Conservation (phyloP, 2,888 invertebrate species). For the Crossocerus cetratus region DNA sequence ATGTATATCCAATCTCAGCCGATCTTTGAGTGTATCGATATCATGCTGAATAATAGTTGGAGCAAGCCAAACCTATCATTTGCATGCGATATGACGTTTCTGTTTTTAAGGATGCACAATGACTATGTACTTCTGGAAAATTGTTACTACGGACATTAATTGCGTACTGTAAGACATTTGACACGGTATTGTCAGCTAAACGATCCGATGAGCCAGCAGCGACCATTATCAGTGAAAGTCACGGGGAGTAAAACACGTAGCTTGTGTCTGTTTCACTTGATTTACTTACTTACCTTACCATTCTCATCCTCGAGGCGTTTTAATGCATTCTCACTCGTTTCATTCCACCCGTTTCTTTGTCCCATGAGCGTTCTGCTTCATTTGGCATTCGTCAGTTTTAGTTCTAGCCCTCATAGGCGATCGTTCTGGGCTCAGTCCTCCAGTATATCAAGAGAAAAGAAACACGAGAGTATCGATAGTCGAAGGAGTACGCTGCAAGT, state of each 20-base stretch:
- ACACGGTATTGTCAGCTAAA: slow-evolving; percentile 56
- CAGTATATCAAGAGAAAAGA: neutral
- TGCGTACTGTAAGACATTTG: slow-evolving; percentile 3
- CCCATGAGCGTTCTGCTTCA: slow-evolving; percentile 67
- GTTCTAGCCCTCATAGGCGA: neutral
- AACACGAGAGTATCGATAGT: no score
- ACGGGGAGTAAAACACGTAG: slow-evolving; percentile 58
- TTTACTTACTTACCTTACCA: slow-evolving; percentile 40
- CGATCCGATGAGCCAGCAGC: slow-evolving; percentile 75
- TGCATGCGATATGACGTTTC: slow-evolving; percentile 73
- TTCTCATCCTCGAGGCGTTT: slow-evolving; percentile 44
- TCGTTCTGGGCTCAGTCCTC: neutral
- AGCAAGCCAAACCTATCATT: slow-evolving; percentile 58
- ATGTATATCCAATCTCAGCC: slow-evolving; percentile 29
- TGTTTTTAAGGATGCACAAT: slow-evolving; percentile 77
- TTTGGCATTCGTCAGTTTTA: slow-evolving; percentile 24
- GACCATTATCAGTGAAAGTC: slow-evolving; percentile 77
- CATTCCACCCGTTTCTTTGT: slow-evolving; percentile 62
- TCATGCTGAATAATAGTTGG: slow-evolving; percentile 48
- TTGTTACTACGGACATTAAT: slow-evolving; percentile 52
- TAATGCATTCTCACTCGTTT: slow-evolving; percentile 51
- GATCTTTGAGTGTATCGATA: slow-evolving; percentile 30
- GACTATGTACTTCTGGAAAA: slow-evolving; percentile 74
- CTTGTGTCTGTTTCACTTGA: slow-evolving; percentile 51
- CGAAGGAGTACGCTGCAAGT: no score